phyloP scores from a whole-genome alignment of 2,113 vertebrate species.

The Chamaea fasciata region DNA sequence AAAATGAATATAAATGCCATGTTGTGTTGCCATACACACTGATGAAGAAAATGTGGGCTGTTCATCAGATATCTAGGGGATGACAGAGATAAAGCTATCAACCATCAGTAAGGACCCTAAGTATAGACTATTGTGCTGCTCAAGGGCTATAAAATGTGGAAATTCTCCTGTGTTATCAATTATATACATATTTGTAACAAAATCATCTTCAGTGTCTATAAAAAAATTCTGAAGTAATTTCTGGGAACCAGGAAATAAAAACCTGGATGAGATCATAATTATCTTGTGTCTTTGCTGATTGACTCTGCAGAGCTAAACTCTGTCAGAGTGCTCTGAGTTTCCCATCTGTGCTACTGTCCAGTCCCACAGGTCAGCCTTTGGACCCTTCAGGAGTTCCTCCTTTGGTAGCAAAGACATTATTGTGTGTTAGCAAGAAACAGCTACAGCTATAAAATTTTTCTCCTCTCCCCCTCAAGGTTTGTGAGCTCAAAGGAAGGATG shows the following conservation, averaged over 20 bases:
- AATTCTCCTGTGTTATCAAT: background rate
- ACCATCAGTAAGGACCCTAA: background rate
- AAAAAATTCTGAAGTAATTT: background rate
- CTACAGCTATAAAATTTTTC: background rate
- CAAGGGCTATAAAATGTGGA: background rate
- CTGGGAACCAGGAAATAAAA: background rate
- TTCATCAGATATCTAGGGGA: background rate
- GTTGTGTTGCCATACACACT: background rate
- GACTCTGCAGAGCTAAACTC: background rate
- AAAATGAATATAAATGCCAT: background rate
- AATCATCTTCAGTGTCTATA: background rate
- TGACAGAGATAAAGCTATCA: background rate
- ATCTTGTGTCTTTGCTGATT: background rate
- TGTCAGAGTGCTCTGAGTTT: background rate
- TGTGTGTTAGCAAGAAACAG: background rate
- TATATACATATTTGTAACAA: background rate
- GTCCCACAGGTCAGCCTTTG: background rate
- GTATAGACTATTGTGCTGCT: background rate
- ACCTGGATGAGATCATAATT: background rate
- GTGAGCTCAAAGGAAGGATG: background rate
- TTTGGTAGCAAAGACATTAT: background rate
- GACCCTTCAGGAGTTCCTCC: background rate
- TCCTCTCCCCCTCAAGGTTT: background rate
- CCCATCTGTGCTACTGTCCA: background rate
- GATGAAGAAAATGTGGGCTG: background rate